phyloP scores from a whole-genome alignment of 2,797 vertebrate species.

The Pangasius krempfi region DNA sequence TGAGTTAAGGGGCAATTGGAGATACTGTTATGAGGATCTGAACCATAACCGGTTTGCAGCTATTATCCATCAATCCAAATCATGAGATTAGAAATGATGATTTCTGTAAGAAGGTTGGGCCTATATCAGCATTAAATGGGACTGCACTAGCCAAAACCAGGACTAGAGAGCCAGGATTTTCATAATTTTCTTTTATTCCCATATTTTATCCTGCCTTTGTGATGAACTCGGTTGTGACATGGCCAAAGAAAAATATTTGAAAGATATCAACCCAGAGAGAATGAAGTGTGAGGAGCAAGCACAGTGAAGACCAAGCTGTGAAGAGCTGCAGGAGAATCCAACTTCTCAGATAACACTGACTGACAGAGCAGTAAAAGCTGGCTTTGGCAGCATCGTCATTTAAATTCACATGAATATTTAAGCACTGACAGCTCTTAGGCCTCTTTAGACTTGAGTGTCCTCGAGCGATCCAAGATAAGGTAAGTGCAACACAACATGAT shows the following conservation, averaged over 20 bases:
- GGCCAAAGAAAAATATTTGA: background rate
- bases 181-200: background rate
- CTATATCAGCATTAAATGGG: background rate
- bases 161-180: background rate
- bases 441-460: conserved; percentile 34
- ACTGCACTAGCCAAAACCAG: background rate
- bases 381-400: conserved; percentile 16
- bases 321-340: background rate
- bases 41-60: background rate
- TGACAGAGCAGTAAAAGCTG: conserved; percentile 33
- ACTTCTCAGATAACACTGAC: conserved; percentile 50
- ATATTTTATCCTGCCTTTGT: background rate
- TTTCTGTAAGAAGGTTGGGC: background rate
- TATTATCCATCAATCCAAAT: background rate
- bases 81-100: background rate
- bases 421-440: conserved; percentile 34
- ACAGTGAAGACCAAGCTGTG: background rate
- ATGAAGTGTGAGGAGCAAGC: background rate
- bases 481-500: conserved; percentile 7
- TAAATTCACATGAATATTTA: conserved; percentile 48
- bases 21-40: background rate
- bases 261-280: background rate
- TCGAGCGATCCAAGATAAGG: conserved; percentile 30
- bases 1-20: no score
- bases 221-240: background rate